These are phyloP conservation scores for Erpobdella octoculata DNA, from an alignment of 2,888 invertebrate species.

Conservation along the genomic window DNA sequence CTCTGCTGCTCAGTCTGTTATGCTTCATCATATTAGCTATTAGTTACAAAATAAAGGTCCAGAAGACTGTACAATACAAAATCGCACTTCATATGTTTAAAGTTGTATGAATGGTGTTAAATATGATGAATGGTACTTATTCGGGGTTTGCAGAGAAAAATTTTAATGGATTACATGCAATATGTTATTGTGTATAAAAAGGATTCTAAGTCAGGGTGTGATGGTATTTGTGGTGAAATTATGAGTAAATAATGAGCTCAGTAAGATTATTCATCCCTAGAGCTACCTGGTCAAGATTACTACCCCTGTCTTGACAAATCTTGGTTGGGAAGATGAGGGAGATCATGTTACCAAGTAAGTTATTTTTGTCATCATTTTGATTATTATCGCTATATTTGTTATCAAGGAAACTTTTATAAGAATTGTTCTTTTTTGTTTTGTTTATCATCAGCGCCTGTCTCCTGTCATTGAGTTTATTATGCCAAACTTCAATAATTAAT, in stretches of 20 bases:
- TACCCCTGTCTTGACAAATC: slow-evolving; percentile 58
- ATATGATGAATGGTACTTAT: neutral
- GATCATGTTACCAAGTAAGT: slow-evolving; percentile 61
- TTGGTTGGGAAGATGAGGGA: slow-evolving; percentile 62
- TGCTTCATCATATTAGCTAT: no score
- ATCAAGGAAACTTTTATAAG: no score
- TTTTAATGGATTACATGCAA: neutral
- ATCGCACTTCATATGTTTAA: no score
- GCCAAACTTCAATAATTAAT: neutral
- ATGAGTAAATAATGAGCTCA: neutral
- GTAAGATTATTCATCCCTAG: slow-evolving; percentile 37
- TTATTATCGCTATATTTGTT: no score
- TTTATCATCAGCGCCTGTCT: neutral
- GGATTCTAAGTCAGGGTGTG: neutral
- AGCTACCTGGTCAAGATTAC: slow-evolving; percentile 57
- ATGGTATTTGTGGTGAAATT: neutral
- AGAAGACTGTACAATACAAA: no score
- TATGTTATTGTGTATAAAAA: neutral
- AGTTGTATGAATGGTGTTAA: slow-evolving; percentile 4
- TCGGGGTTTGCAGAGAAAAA: neutral
- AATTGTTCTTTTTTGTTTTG: neutral
- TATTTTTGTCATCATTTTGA: neutral
- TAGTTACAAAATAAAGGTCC: no score
- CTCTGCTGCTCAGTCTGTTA: no score
- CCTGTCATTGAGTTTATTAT: neutral